Base-by-base conservation (phyloP, 1,140 invertebrate species). In the Philopotamus ludificatus region DNA sequence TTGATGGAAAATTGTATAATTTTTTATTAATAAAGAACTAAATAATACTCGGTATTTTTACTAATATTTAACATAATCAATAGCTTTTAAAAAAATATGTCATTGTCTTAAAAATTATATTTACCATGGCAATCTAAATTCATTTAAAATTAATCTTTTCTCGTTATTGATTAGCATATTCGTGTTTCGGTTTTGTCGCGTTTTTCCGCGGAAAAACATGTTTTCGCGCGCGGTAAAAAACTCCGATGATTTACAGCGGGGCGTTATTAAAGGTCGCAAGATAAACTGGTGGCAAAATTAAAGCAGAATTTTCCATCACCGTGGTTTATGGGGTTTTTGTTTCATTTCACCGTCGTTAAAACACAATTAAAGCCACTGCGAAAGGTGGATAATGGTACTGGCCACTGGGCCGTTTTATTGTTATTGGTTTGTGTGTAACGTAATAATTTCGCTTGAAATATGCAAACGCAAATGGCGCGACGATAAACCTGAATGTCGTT, bases 291-390 rank as follows among this genome's bases (percentile, higher is more conserved):
- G 22, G 63, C 49, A 16, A 51, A 65, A 65, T 65, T 59, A 50
- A 59, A 59, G 55, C 55, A 25, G 54, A 58, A 65, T 42, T 65
- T 57, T 49, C 22, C 63, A 28, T 61, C 25, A 50, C 3, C n/a
- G 23, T 57, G 25, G 57, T 65, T 65, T 57, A 65, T 41, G 63
- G 63, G 54, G n/a, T n/a, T n/a, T 65, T 58, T 54, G 63, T 57
- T 65, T 57, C 63, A 58, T 65, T 65, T 65, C 55, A 45, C 42
- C 54, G 25, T 59, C 63, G 63, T 65, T 65, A 65, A 65, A 59
- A 51, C 55, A 65, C 63, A 65, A 65, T 65, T 59, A 65, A 49
- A 49, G 20, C 25, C 21, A 10, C 57, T n/a, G 42, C 18, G 42
- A 61, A 51, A 62, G 60, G 60, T 51, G 26, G 26, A 25, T 59